Conservation (phyloP, 1,140 invertebrate genomes). For the Chymomyza costata region DNA sequence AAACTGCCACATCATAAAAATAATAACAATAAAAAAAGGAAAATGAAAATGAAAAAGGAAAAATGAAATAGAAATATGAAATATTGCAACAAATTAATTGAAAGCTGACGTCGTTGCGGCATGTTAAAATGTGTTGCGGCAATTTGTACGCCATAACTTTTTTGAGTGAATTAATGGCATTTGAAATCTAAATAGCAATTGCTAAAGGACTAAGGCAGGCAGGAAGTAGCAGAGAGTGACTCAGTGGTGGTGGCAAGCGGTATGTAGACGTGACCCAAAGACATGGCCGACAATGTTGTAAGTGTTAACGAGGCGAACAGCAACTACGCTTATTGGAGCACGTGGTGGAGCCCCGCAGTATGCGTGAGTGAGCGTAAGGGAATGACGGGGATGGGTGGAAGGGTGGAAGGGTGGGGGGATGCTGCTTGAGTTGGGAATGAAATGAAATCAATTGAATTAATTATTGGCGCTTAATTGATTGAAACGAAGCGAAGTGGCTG, state of each 20-base stretch:
- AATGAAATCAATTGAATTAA: conserved; percentile 72
- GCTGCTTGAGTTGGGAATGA: conserved; percentile 36
- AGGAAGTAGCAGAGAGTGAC: too few relatives aligned
- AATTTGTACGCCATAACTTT: conserved; percentile 65
- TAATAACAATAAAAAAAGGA: too few relatives aligned
- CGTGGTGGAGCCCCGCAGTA: too few relatives aligned
- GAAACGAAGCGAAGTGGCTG: conserved; percentile 57
- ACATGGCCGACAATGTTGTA: conserved; percentile 5
- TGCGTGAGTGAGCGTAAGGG: conserved; percentile 1
- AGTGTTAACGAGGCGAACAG: conserved; percentile 15
- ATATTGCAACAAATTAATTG: conserved; percentile 34
- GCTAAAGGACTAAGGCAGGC: too few relatives aligned
- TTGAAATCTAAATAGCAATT: conserved; percentile 61
- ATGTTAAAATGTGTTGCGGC: conserved; percentile 5
- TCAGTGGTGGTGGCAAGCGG: too few relatives aligned
- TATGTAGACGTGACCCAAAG: conserved; percentile 34
- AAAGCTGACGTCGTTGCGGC: conserved; percentile 13
- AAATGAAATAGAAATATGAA: conserved; percentile 2
- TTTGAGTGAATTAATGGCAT: conserved; percentile 63
- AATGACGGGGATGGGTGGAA: neutral
- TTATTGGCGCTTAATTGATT: conserved; percentile 73
- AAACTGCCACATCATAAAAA: too few relatives aligned
- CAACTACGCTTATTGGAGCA: conserved; percentile 13
- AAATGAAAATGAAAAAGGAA: too few relatives aligned
- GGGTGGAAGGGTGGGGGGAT: conserved; percentile 2